Evolutionary conservation across 2,888 invertebrate genomes (phyloP), one percentile per base, ranked within the genome.

Genomic region (Tillus elongatus): DNA sequence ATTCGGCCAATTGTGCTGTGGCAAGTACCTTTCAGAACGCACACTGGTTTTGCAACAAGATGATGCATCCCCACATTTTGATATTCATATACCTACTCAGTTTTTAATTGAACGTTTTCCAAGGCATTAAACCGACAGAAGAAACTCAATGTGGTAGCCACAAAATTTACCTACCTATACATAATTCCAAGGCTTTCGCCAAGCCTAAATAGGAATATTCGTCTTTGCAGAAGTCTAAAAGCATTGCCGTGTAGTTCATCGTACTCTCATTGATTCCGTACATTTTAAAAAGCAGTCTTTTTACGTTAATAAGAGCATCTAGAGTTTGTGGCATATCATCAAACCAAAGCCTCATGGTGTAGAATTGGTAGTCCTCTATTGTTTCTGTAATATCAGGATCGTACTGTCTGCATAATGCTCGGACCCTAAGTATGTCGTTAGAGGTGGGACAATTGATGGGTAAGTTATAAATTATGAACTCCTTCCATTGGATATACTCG

Each of bases 141-240:
- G n/a, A n/a, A n/a, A n/a, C n/a, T n/a, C n/a, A n/a, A n/a, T n/a
- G n/a, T n/a, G n/a, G n/a, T n/a, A n/a, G n/a, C n/a, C n/a, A n/a
- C n/a, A n/a, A n/a, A n/a, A n/a, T n/a, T n/a, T n/a, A n/a, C n/a
- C n/a, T 71, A 2, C 77, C 78, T 6, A 73, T 51, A 11, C 71
- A 68, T 46, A 79, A 61, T 12, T 71, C 68, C 12, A 79, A 48
- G 1, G 77, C 77, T 43, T 70, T 72, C 0, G 63, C 70, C 35
- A 79, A 69, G 1, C 79, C 79, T 46, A 67, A 59, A 3, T 68
- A 58, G 0, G 74, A 70, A 50, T 73, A 62, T 11, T 52, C 42
- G 48, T 66, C 71, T 61, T 78, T 79, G 52, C 79, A 79, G 49
- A 79, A 75, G 12, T 72, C 72, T 40, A 80, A 55, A 16, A 81